Evolutionary conservation across 2,113 vertebrate genomes (phyloP), one percentile per base, ranked within the genome.

Genomic region (Salvator merianae): DNA sequence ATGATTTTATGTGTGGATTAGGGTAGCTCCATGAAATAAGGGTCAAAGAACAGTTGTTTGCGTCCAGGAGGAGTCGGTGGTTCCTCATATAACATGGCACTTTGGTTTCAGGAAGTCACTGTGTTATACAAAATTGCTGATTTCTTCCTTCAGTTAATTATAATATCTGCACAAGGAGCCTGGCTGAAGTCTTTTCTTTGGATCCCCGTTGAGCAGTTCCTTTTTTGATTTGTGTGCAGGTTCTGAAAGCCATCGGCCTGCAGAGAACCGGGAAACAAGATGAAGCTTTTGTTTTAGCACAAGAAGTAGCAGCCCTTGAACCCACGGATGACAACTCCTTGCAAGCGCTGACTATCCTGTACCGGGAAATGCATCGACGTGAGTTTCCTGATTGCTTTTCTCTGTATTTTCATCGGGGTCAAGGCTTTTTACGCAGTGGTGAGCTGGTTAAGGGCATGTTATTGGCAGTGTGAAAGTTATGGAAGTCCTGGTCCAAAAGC

Each of bases 311-410:
- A 62, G 96, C 95, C 10, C 96, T 99, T 2, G 99, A 99, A 83
- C 99, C 98, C 66, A 99, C 98, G 0, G 99, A 99, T 79, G 99
- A 99, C 93, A 99, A 99, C 95, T 99, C 98, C 0, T 94, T 99
- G 62, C 99, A 99, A 87, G 99, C 99, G 2, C 96, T 99, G 74
- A 99, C 99, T 7, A 99, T 99, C 66, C 97, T 99, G 10, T 99
- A 99, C 94, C 94, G 99, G 88, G 99, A 99, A 90, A 99, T 99
- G 99, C 99, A 99, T 73, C 97, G 99, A 43, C 99, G 98, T 99
- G 94, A 91, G 99, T 96, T 81, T 79, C 8, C 50, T 43, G 14
- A 36, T 66, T 63, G 1, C 30, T 79, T 32, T 43, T 81, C 82
- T 79, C 47, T 62, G 68, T 74, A 80, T 69, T 83, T 32, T 72